phyloP scores from a whole-genome alignment of 2,113 vertebrate species.

The Myotis davidii region DNA sequence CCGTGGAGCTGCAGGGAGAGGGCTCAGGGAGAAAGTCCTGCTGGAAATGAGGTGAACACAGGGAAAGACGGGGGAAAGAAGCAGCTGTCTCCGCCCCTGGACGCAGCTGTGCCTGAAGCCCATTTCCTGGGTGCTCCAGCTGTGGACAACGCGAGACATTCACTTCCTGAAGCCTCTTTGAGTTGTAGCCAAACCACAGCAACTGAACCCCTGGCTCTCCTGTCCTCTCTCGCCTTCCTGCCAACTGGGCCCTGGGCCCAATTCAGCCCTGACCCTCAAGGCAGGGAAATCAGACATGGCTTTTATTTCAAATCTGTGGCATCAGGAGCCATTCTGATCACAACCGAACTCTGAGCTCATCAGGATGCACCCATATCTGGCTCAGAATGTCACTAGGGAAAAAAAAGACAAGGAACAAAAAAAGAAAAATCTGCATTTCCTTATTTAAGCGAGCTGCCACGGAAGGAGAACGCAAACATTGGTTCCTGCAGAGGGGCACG shows the following conservation, averaged over 20 bases:
- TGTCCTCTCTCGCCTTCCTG: background rate
- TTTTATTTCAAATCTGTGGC: background rate
- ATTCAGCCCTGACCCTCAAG: background rate
- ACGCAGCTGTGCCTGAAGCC: background rate
- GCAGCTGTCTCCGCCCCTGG: background rate
- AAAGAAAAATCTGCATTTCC: conserved; percentile 66
- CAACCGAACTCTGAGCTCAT: conserved; percentile 32
- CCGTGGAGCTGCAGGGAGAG: background rate
- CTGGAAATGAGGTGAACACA: background rate
- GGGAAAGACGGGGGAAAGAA: no score
- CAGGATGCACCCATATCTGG: conserved; percentile 28
- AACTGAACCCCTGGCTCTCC: background rate
- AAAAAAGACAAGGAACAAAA: conserved; percentile 49
- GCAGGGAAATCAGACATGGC: background rate
- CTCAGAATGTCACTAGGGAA: conserved; percentile 53
- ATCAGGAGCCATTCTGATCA: conserved; percentile 40
- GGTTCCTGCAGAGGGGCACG: background rate
- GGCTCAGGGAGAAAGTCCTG: background rate
- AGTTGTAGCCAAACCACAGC: background rate
- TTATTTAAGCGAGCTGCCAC: conserved; percentile 49
- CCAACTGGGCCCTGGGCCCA: background rate
- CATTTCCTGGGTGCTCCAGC: background rate
- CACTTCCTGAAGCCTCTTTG: background rate
- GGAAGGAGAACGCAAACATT: background rate
- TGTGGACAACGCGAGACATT: rapidly evolving